A percentile compares a stretch with the other conserved stretches of the same genome.
These are phyloP conservation scores for Oryzias sinensis DNA, from an alignment of 2,797 vertebrate species.

Conservation along the genomic window DNA sequence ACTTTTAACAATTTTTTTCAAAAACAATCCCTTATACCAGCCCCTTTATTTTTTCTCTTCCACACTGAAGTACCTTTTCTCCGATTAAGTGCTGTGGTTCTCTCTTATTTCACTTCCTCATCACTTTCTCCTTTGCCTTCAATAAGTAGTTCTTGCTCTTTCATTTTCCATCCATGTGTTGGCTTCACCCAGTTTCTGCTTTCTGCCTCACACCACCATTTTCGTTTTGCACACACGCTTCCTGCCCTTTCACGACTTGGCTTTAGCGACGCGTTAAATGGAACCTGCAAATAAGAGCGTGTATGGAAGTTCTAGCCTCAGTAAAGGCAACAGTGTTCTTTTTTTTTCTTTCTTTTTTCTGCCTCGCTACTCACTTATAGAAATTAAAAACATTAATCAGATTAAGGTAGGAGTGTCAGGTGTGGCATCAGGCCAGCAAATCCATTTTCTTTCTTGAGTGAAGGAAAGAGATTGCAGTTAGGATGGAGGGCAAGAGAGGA, in stretches of 20 bases:
- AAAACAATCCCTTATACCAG: neutral
- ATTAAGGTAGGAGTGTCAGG: conserved; percentile 75
- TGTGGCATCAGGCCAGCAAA: conserved; percentile 68
- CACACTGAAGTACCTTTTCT: neutral
- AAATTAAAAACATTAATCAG: conserved; percentile 86
- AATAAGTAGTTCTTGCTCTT: neutral
- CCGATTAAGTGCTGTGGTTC: neutral
- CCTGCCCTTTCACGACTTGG: conserved; percentile 11
- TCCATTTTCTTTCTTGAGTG: conserved; percentile 60
- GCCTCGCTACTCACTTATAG: conserved; percentile 75
- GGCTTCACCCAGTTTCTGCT: conserved; percentile 5
- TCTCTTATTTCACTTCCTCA: conserved; percentile 9
- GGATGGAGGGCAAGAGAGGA: neutral
- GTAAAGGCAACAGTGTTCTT: conserved; percentile 24
- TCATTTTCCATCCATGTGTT: conserved; percentile 23
- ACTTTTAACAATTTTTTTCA: neutral
- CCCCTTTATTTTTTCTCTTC: neutral
- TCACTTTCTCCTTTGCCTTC: conserved; percentile 22
- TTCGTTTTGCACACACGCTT: conserved; percentile 5
- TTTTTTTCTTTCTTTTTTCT: neutral
- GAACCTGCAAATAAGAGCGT: conserved; percentile 19
- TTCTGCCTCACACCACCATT: neutral
- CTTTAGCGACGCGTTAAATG: conserved; percentile 28
- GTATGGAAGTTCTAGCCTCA: conserved; percentile 10
- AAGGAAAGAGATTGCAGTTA: conserved; percentile 14